Percentiles rank a stretch among this genome's conserved stretches.
Evolutionary conservation across 2,888 invertebrate genomes (phyloP).

Genomic region (Terebella lapidaria): DNA sequence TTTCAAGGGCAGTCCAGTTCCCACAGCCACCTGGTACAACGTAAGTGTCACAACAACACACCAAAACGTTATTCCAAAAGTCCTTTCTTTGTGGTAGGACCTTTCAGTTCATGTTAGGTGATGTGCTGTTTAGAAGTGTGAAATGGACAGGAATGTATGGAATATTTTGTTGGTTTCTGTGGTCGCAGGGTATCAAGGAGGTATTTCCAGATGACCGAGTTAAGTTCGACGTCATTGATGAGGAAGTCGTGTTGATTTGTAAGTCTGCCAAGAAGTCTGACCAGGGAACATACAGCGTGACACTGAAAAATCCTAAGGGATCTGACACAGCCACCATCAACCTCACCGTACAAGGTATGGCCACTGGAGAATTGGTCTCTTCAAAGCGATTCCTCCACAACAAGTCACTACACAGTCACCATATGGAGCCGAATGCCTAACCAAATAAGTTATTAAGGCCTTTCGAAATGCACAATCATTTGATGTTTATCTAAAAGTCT

Average conservation of each 20-base stretch:
- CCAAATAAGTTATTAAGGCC: too few species aligned
- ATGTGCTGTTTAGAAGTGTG: neutral
- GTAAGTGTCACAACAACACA: constrained; percentile 55
- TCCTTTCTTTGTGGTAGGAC: too few species aligned
- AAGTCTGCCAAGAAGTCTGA: constrained; percentile 85
- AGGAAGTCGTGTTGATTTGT: constrained; percentile 44
- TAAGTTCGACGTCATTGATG: constrained; percentile 60
- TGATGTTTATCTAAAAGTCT: too few species aligned
- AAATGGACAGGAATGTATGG: neutral
- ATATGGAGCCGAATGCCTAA: too few species aligned
- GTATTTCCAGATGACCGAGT: constrained; percentile 71
- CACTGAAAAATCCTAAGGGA: constrained; percentile 82
- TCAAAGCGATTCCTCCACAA: neutral
- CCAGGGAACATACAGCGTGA: constrained; percentile 87
- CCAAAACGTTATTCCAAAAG: too few species aligned
- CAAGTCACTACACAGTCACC: neutral
- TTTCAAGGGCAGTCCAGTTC: constrained; percentile 73
- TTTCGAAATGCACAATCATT: too few species aligned
- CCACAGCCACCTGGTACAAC: constrained; percentile 77
- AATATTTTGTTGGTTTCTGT: too few species aligned
- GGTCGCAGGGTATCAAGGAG: constrained; percentile 74
- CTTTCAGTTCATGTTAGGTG: neutral
- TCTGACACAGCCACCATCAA: constrained; percentile 87
- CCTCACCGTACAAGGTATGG: constrained; percentile 72
- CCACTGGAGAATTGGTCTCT: neutral